Evolutionary conservation across 2,888 invertebrate species (phyloP), one percentile per base, ranked within the genome.

Genomic region (Ganaspis brasiliensis): DNA sequence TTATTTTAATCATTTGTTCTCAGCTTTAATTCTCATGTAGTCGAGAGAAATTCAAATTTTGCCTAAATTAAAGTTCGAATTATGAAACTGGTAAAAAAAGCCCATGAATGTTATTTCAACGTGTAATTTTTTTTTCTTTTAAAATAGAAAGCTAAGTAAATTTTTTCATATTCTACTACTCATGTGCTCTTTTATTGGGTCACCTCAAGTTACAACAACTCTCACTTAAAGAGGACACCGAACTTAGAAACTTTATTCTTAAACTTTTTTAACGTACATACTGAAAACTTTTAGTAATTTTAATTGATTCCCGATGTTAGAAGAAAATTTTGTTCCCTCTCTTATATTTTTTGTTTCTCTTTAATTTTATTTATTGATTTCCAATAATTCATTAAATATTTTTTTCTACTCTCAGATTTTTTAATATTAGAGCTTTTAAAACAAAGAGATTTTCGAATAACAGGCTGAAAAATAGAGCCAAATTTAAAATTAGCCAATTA

Each of bases 141-240:
- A 16, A 52, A 52, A 49, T 52, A 52, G 52, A 52, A 52, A 52
- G 52, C 19, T 52, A 52, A 52, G 52, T 52, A 52, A n/a, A 52
- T 52, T 52, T 52, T 19, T 19, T 52, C 19, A 19, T 52, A 52
- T 19, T 16, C 16, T 19, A 19, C 16, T 37, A 19, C 37, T 40
- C 37, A 63, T 37, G 61, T 40, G 14, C 37, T 35, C 4, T 61
- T 63, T 37, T 37, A 63, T 40, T 61, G 37, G 37, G 19, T 37
- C 61, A 37, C 61, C 61, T 63, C 40, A 63, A 37, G 61, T 63
- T 63, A 63, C 61, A 35, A 63, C 61, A 40, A 63, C 37, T 63
- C 16, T 63, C 61, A 40, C 21, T 4, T 63, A 37, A 63, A 40
- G 61, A 63, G 37, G 37, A 10, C 21, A 63, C 19, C 37, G 61